These are phyloP conservation scores for Creontiades dilutus DNA, from an alignment of 2,888 invertebrate species.

Conservation along the genomic window DNA sequence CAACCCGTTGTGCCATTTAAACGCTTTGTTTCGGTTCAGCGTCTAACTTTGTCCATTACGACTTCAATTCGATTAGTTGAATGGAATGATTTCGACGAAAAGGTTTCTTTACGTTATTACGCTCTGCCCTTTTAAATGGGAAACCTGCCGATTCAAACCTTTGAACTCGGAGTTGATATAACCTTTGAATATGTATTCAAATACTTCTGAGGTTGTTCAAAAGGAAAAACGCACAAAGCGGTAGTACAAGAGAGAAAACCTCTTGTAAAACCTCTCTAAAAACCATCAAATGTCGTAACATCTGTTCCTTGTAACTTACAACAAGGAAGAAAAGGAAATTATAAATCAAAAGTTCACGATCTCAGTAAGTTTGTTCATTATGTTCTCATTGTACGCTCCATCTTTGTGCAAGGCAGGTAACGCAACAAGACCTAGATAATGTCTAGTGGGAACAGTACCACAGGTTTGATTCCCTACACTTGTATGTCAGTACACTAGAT, in stretches of 20 bases:
- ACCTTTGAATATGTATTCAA: slow-evolving; percentile 22
- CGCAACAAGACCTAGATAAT: too few relatives aligned
- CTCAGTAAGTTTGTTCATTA: too few relatives aligned
- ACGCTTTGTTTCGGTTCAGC: slow-evolving; percentile 14
- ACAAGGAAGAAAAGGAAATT: too few relatives aligned
- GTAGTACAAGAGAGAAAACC: background rate
- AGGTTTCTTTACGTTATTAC: slow-evolving; percentile 32
- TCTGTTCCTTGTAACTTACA: too few relatives aligned
- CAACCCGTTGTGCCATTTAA: slow-evolving; percentile 16
- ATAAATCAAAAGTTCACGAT: too few relatives aligned
- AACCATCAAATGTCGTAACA: too few relatives aligned
- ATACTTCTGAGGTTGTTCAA: background rate
- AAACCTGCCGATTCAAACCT: background rate
- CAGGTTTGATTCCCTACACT: too few relatives aligned
- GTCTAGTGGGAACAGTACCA: too few relatives aligned
- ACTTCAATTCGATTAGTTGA: slow-evolving; percentile 20
- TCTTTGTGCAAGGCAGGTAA: too few relatives aligned
- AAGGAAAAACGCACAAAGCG: background rate
- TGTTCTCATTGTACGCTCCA: too few relatives aligned
- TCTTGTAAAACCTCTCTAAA: too few relatives aligned
- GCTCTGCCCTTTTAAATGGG: background rate
- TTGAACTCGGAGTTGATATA: background rate
- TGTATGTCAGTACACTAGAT: too few relatives aligned
- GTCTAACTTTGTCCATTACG: slow-evolving; percentile 35
- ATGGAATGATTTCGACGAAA: background rate